These are phyloP conservation scores for Phataginus tetradactyla DNA, from an alignment of 2,797 vertebrate genomes.

Conservation along the genomic window DNA sequence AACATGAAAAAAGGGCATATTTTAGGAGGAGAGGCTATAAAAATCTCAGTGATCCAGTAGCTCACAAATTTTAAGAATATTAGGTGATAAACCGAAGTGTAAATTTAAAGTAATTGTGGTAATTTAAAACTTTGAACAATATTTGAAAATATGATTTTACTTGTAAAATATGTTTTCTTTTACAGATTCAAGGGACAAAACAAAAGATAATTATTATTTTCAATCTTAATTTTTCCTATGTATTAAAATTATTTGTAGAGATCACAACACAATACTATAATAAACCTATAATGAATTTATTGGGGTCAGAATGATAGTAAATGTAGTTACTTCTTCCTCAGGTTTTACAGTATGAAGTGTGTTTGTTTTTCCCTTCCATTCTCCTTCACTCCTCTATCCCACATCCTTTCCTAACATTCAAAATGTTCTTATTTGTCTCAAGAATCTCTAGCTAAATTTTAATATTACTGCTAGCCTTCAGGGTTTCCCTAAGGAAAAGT, in stretches of 20 bases:
- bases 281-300: not conserved
- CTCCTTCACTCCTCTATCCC: not conserved
- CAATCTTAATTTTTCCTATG: not conserved
- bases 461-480: not conserved
- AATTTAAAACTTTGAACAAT: not conserved
- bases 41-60: not conserved
- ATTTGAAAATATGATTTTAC: not conserved
- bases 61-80: not conserved
- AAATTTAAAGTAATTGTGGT: not conserved
- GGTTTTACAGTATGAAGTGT: not conserved
- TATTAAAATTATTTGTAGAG: not conserved
- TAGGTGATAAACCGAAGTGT: not conserved
- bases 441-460: not conserved
- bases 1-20: not conserved
- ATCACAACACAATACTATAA: not conserved
- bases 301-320: not conserved
- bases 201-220: not conserved
- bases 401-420: not conserved
- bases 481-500: not conserved
- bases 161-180: constrained; percentile 1
- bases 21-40: not conserved
- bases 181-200: not conserved
- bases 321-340: not conserved
- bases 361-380: not conserved
- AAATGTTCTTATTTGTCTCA: not conserved